Evolutionary conservation across 2,113 vertebrate species (phyloP).

Genomic region (Nannospalax galili): DNA sequence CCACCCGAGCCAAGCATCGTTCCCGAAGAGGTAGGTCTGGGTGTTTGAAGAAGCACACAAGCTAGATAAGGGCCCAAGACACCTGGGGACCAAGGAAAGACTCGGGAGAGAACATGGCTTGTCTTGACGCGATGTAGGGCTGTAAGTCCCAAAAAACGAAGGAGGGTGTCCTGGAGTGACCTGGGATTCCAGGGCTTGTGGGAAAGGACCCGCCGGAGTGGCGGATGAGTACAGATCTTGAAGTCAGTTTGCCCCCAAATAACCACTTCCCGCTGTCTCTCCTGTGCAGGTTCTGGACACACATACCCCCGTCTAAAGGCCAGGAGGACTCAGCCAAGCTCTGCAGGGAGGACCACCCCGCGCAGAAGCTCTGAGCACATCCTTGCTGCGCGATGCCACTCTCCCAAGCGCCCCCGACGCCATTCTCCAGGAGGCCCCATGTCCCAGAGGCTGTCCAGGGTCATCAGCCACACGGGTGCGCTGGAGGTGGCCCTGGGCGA

Average conservation of each 20-base stretch:
- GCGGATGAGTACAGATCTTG: accelerated
- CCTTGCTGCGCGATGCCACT: accelerated
- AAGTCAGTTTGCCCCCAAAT: not conserved
- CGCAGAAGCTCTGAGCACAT: accelerated
- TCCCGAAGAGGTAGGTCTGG: not conserved
- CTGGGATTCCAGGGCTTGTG: not conserved
- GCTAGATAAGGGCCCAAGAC: too few relatives aligned
- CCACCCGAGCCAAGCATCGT: not conserved
- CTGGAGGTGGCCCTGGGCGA: not conserved
- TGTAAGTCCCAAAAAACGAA: not conserved
- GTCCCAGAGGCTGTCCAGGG: accelerated
- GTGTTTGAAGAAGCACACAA: too few relatives aligned
- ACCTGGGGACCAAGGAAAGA: accelerated
- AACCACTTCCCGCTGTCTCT: not conserved
- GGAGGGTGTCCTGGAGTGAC: too few relatives aligned
- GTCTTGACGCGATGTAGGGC: not conserved
- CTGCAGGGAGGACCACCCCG: accelerated
- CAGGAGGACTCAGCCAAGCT: too few relatives aligned
- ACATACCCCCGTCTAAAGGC: accelerated
- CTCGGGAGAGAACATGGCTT: too few relatives aligned
- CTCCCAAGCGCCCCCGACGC: not conserved
- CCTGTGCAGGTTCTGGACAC: not conserved
- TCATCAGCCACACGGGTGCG: not conserved
- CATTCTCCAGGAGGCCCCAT: accelerated
- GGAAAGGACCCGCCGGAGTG: not conserved